Conservation (phyloP, 2,797 vertebrate species). For the Odontamblyopus rebecca region DNA sequence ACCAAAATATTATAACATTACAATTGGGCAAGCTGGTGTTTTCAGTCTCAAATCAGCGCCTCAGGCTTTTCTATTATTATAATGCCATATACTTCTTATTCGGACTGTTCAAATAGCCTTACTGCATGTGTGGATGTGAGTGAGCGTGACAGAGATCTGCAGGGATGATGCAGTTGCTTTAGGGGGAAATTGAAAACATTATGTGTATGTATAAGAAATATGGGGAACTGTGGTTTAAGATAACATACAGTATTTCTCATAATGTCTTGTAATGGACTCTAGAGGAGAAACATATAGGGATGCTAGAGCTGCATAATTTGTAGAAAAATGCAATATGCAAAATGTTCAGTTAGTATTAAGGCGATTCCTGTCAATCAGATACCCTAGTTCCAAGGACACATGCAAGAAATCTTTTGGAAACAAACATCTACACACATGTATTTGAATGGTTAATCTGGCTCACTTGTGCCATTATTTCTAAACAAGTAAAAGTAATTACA, state of each 20-base stretch:
- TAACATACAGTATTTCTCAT: not conserved
- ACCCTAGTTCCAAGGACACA: not conserved
- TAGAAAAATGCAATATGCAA: constrained; percentile 10
- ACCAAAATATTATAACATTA: constrained; percentile 56
- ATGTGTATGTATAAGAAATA: not conserved
- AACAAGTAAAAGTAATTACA: no score
- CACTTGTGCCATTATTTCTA: no score
- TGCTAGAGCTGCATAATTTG: not conserved
- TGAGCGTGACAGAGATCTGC: constrained; percentile 37
- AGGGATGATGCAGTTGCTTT: not conserved
- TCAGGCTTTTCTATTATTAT: constrained; percentile 60
- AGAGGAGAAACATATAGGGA: not conserved
- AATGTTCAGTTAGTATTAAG: not conserved
- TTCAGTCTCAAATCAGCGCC: constrained; percentile 40
- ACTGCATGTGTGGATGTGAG: constrained; percentile 28
- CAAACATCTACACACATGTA: no score
- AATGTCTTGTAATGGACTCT: not conserved
- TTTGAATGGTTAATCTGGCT: no score
- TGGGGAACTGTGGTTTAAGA: not conserved
- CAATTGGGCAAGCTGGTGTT: constrained; percentile 42
- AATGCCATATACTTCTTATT: constrained; percentile 47
- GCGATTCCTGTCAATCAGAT: not conserved
- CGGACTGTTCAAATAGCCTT: constrained; percentile 30
- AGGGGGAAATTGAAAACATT: constrained; percentile 18
- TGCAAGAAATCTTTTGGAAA: not conserved